Evolutionary conservation across 2,888 invertebrate genomes (phyloP), one percentile per base, ranked within the genome.

Genomic region (Xanthia icteritia): DNA sequence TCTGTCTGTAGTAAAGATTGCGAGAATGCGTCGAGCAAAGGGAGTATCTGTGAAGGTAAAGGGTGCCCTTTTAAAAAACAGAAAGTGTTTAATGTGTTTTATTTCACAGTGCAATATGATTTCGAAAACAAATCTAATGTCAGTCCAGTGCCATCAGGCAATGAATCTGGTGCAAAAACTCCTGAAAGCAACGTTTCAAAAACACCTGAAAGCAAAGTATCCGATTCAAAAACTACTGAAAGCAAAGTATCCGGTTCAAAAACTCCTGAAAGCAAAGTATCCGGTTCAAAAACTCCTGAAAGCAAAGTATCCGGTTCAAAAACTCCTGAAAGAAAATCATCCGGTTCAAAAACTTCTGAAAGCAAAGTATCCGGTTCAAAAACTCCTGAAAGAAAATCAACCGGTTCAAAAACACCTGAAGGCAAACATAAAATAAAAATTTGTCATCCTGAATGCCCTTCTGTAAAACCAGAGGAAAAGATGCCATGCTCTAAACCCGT

Each of bases 21-120:
- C 84, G 88, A 91, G 27, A 84, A 92, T n/a, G 89, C 85, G 9
- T 92, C 87, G 11, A 94, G 91, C 70, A 93, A 92, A 1, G 86
- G 65, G 6, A 90, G 88, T 76, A 65, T 81, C 15, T 96, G 96
- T 83, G 91, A 86, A 15, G 95, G 94, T 60, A 88, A 90, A 80
- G 89, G 81, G 9, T 96, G 96, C 76, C 95, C 95, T 5, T 93
- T 88, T 82, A 77, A 58, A 23, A 90, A 88, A 73, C 84, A 85
- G 70, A 86, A 89, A 81, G 91, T 94, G 3, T 96, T 95, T 81
- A 86, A 94, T 67, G 94, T 96, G 5, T 96, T 92, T 88, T 96
- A 96, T 85, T 96, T 94, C 82, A 96, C 95, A 23, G 95, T 96
- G 2, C 93, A 95, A 90, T 90, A 94, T 83, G 93, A 94, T 81